phyloP scores from a whole-genome alignment of 2,888 invertebrate species.

The Scelioninae gen. 1 region DNA sequence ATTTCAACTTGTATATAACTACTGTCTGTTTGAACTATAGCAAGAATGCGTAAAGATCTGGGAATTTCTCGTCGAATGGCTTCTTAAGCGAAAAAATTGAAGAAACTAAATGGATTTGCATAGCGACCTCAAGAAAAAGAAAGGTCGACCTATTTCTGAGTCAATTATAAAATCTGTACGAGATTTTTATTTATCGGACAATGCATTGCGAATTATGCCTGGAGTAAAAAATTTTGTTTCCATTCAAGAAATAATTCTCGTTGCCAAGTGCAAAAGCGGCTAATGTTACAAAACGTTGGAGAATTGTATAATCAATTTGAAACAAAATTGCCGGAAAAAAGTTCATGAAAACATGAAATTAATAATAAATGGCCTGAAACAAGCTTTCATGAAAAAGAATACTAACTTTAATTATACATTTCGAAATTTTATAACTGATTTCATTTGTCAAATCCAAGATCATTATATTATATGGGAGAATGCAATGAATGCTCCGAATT shows the following conservation, averaged over 20 bases:
- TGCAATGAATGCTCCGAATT: conserved; percentile 34
- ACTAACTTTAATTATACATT: neutral
- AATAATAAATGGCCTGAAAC: conserved; percentile 19
- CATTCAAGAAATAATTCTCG: conserved; percentile 11
- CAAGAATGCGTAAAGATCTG: conserved; percentile 18
- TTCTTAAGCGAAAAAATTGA: conserved; percentile 13
- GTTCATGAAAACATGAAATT: conserved; percentile 29
- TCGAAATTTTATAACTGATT: conserved; percentile 18
- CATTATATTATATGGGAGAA: conserved; percentile 12
- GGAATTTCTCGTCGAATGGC: conserved; percentile 34
- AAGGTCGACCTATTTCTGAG: conserved; percentile 18
- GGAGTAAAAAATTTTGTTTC: conserved; percentile 30
- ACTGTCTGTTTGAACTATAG: conserved; percentile 14
- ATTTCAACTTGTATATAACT: neutral
- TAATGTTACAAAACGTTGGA: conserved; percentile 24
- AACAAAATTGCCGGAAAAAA: conserved; percentile 34
- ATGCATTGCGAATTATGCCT: conserved; percentile 21
- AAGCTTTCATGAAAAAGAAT: neutral
- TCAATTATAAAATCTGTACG: neutral
- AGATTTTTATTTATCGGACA: conserved; percentile 32
- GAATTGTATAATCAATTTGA: conserved; percentile 23
- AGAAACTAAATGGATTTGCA: conserved; percentile 19
- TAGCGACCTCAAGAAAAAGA: conserved; percentile 21
- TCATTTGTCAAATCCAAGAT: conserved; percentile 32
- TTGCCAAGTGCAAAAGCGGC: conserved; percentile 32